phyloP scores from a whole-genome alignment of 53 echinoderm and acorn worm species.

The Antedon mediterranea region DNA sequence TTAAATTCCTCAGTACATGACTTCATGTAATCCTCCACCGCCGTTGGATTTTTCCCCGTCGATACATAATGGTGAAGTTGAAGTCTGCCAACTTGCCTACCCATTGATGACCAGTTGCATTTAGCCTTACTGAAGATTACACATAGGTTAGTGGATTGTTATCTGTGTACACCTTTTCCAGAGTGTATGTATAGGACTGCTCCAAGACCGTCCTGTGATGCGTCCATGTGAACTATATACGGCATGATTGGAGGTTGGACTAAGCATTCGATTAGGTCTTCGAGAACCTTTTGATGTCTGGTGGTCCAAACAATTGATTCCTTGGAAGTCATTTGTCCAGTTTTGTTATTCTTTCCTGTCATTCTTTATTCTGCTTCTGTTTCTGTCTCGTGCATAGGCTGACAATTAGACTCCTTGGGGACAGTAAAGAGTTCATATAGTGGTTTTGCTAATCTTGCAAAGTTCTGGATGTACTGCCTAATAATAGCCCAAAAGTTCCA shows the following conservation, averaged over 20 bases:
- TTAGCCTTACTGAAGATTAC: slow-evolving; percentile 11
- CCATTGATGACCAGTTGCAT: slow-evolving; percentile 19
- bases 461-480: slow-evolving; percentile 16
- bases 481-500: slow-evolving; percentile 26
- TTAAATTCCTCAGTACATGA: slow-evolving; percentile 8
- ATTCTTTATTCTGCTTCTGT: slow-evolving; percentile 2
- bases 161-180: slow-evolving; percentile 6
- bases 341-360: background rate
- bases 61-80: background rate
- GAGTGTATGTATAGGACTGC: slow-evolving; percentile 1
- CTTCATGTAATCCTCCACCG: slow-evolving; percentile 6
- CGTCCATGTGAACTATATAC: slow-evolving; percentile 37
- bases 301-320: slow-evolving; percentile 10
- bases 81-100: slow-evolving; percentile 10
- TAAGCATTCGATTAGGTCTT: slow-evolving; percentile 1
- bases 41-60: background rate
- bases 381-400: background rate
- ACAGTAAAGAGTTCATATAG: slow-evolving; percentile 22
- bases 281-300: slow-evolving; percentile 7
- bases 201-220: slow-evolving; percentile 25
- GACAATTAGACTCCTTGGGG: background rate
- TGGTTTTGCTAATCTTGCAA: slow-evolving; percentile 14
- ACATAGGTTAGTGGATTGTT: slow-evolving; percentile 20
- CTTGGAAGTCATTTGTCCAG: background rate
- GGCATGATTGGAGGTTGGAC: slow-evolving; percentile 10